Percentiles rank a stretch among this genome's conserved stretches.
These are phyloP conservation scores for Augochlora pura DNA, from an alignment of 1,140 invertebrate genomes.

Conservation along the genomic window DNA sequence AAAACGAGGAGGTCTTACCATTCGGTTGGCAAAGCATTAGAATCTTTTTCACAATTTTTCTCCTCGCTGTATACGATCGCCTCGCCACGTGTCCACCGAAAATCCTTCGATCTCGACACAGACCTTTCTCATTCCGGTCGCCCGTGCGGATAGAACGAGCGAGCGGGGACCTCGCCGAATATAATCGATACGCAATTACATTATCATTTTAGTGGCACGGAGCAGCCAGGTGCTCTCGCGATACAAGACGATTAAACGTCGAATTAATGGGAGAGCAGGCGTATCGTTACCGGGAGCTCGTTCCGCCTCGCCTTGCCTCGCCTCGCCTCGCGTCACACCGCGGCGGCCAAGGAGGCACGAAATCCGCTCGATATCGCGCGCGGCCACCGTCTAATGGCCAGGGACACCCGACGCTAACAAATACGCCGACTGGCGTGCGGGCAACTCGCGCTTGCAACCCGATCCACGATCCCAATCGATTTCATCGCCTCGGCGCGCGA, in stretches of 20 bases:
- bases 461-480: neutral
- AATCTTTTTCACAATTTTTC: too few relatives aligned
- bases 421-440: neutral
- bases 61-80: too few relatives aligned
- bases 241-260: conserved; percentile 39
- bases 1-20: too few relatives aligned
- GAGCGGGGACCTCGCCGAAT: neutral
- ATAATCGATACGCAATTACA: conserved; percentile 48
- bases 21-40: too few relatives aligned
- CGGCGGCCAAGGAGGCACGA: conserved; percentile 12
- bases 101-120: too few relatives aligned
- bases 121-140: too few relatives aligned
- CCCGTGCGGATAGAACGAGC: too few relatives aligned
- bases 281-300: neutral
- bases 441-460: neutral
- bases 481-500: too few relatives aligned
- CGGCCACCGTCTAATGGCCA: neutral
- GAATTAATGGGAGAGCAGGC: conserved; percentile 31
- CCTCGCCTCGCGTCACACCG: neutral
- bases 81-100: too few relatives aligned
- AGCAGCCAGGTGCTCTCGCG: conserved; percentile 10
- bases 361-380: conserved; percentile 8
- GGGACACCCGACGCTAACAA: neutral
- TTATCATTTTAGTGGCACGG: conserved; percentile 30
- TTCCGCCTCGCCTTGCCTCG: too few relatives aligned